Conservation (phyloP, 1,140 invertebrate genomes). For the Hestina assimilis region DNA sequence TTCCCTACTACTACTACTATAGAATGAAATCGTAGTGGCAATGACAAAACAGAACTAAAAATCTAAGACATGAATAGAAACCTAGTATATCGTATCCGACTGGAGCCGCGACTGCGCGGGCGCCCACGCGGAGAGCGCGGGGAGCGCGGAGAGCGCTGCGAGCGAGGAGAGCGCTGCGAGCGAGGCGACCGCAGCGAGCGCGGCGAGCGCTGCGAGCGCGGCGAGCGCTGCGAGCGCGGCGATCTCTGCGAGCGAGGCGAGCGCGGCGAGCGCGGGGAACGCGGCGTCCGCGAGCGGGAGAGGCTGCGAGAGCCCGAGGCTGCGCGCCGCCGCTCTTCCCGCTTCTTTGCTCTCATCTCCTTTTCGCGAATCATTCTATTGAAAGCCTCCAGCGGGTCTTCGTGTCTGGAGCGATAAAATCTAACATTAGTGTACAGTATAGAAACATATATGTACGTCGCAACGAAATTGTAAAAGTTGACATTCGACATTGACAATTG, state of each 20-base stretch:
- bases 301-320: slow-evolving; percentile 47
- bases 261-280: slow-evolving; percentile 43
- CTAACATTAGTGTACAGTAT: neutral
- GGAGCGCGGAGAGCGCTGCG: slow-evolving; percentile 35
- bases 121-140: slow-evolving; percentile 43
- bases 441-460: neutral
- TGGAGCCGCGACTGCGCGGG: slow-evolving; percentile 56
- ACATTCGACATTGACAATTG: too few relatives aligned
- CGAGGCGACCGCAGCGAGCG: slow-evolving; percentile 36
- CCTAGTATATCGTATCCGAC: slow-evolving; percentile 69
- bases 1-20: too few relatives aligned
- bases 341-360: slow-evolving; percentile 84
- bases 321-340: slow-evolving; percentile 80
- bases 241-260: slow-evolving; percentile 39
- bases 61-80: slow-evolving; percentile 24
- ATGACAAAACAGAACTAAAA: slow-evolving; percentile 11
- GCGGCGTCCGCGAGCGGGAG: slow-evolving; percentile 47
- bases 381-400: slow-evolving; percentile 91
- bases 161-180: slow-evolving; percentile 30
- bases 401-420: slow-evolving; percentile 25
- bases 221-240: slow-evolving; percentile 30
- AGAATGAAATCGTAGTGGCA: too few relatives aligned
- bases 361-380: slow-evolving; percentile 91
- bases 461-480: neutral
- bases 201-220: slow-evolving; percentile 36